A percentile compares a stretch with the other conserved stretches of the same genome.
Evolutionary conservation across 2,888 invertebrate genomes (phyloP).

Genomic region (Drosophila melanosoma): DNA sequence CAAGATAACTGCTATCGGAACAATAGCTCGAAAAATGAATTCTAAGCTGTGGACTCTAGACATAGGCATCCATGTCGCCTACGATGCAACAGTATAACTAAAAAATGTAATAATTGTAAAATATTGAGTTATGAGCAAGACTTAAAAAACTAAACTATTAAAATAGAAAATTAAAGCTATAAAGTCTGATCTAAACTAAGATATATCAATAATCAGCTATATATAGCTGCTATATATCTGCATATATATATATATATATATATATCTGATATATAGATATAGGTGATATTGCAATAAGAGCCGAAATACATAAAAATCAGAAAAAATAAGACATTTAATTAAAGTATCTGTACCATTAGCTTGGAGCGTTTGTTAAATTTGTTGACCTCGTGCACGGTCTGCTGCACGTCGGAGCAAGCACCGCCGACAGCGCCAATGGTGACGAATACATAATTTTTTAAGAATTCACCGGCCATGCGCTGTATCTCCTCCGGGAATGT

Average conservation of each 20-base stretch:
- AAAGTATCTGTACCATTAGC: slow-evolving; percentile 86
- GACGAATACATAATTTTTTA: slow-evolving; percentile 93
- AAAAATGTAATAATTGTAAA: background rate
- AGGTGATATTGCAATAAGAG: no score
- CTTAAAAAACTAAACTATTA: background rate
- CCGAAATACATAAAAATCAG: background rate
- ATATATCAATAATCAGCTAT: no score
- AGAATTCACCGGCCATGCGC: slow-evolving; percentile 91
- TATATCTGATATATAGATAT: no score
- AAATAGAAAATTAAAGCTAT: background rate
- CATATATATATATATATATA: no score
- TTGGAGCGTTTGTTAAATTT: slow-evolving; percentile 91
- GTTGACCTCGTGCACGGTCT: slow-evolving; percentile 89
- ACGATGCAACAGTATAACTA: background rate
- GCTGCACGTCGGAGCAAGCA: slow-evolving; percentile 95
- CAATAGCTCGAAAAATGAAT: background rate
- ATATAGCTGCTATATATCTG: no score
- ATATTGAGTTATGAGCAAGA: background rate
- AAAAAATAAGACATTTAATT: background rate
- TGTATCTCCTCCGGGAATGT: slow-evolving; percentile 99
- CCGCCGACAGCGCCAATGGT: slow-evolving; percentile 97
- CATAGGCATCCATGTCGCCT: background rate
- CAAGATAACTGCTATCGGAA: background rate
- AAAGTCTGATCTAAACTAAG: no score
- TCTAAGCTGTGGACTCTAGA: background rate